phyloP scores from a whole-genome alignment of 1,140 invertebrate genomes.

The Theocolax elegans region DNA sequence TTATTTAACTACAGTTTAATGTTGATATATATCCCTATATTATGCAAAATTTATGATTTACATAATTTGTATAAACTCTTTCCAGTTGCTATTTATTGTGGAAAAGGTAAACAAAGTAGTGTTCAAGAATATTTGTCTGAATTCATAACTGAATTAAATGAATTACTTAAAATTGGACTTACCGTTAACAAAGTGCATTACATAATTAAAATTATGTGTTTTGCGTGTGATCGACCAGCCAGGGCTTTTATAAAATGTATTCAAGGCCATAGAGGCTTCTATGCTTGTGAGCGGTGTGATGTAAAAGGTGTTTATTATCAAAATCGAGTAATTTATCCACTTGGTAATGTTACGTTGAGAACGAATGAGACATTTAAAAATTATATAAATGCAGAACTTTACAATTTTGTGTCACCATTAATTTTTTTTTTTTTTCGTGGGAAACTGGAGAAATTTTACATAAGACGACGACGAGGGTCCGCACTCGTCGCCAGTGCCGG shows the following conservation, averaged over 20 bases:
- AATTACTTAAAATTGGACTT: not conserved
- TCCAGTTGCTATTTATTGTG: not conserved
- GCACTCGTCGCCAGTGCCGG: too few relatives aligned
- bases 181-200: not conserved
- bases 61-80: not conserved
- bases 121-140: not conserved
- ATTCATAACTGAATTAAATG: not conserved
- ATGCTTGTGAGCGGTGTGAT: not conserved
- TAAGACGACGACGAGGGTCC: too few relatives aligned
- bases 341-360: not conserved
- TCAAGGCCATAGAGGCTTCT: slow-evolving; percentile 2
- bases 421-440: too few relatives aligned
- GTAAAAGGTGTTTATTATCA: not conserved
- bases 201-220: slow-evolving; percentile 6
- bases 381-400: too few relatives aligned
- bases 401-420: not conserved
- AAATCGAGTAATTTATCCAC: not conserved
- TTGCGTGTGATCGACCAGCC: slow-evolving; percentile 18
- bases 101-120: not conserved
- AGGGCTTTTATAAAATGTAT: not conserved
- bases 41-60: not conserved
- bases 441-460: too few relatives aligned
- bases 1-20: not conserved
- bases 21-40: not conserved
- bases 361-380: not conserved